Base-by-base conservation (phyloP, 2,888 invertebrate genomes). In the Lacanobia wlatinum region DNA sequence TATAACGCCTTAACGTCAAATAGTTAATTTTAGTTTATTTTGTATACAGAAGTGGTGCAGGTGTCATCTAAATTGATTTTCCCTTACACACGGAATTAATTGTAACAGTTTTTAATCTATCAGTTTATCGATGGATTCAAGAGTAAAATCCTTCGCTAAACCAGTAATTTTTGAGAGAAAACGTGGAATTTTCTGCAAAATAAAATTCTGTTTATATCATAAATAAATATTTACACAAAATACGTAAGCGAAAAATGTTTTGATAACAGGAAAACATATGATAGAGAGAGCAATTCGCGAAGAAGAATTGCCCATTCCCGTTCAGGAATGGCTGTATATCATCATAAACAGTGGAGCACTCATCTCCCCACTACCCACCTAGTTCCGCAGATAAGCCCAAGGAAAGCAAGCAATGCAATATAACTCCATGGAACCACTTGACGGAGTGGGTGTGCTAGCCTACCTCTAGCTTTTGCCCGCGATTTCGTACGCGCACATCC, bases 261-360 rank as follows among this genome's bases (percentile, higher is more conserved):
- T 58, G 40, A 16, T 78, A 50, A 50, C 70, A 62, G 61, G 64
- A 65, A 70, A 62, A 58, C 38, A 65, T 38, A 52, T 61, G 50
- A 65, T 38, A 53, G n/a, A 52, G 40, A 53, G 73, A 66, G 66
- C 61, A 53, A 66, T 70, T 66, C 53, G 18, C 60, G 58, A 59
- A 62, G 76, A 76, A 52, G 63, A 69, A 82, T 69, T 43, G 53
- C 40, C 50, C n/a, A 78, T 71, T 62, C 38, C 28, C 59, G 50
- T 63, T 21, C n/a, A n/a, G 58, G 46, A 53, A 67, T 63, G 55
- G 65, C 64, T 63, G 48, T 48, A 18, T 46, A 78, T 82, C 79
- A 67, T 63, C 82, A 78, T 66, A 82, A 58, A 70, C 53, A 63
- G 79, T 23, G 63, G 50, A 56, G 38, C 60, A 63, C 76, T 55